These are phyloP conservation scores for Budorcas taxicolor DNA, from an alignment of 2,113 vertebrate species.

Conservation along the genomic window DNA sequence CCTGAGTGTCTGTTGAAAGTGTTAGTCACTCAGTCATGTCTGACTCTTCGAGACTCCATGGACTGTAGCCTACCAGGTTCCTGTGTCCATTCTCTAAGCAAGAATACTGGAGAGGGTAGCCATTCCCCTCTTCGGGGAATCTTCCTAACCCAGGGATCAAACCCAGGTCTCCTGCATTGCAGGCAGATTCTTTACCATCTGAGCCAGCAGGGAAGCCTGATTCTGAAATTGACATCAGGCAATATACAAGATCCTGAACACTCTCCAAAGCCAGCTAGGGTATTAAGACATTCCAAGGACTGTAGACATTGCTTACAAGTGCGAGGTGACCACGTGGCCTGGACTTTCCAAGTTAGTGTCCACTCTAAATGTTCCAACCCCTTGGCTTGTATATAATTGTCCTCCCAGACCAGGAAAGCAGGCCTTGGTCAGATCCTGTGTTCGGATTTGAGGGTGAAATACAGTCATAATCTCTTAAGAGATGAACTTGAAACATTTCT, in stretches of 20 bases:
- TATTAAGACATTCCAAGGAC: neutral
- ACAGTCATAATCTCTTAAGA: neutral
- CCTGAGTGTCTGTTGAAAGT: neutral
- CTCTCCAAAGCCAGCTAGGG: neutral
- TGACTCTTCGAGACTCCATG: neutral
- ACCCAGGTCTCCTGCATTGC: neutral
- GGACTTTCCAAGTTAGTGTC: too few species aligned
- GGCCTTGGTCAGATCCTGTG: fast-evolving
- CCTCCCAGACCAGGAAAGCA: neutral
- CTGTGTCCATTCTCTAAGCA: neutral
- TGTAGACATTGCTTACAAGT: fast-evolving
- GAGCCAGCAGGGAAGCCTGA: neutral
- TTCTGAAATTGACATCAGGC: neutral
- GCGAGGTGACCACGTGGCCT: neutral
- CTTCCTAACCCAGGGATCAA: neutral
- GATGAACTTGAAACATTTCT: neutral
- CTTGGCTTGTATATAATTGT: neutral
- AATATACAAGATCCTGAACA: fast-evolving
- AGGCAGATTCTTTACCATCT: neutral
- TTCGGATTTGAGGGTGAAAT: neutral
- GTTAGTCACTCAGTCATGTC: neutral
- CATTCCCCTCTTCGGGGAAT: neutral
- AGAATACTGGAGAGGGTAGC: neutral
- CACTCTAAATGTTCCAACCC: too few species aligned
- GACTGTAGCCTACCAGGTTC: neutral